Evolutionary conservation across 2,888 invertebrate species (phyloP).

Genomic region (Dasysyrphus albostriatus): DNA sequence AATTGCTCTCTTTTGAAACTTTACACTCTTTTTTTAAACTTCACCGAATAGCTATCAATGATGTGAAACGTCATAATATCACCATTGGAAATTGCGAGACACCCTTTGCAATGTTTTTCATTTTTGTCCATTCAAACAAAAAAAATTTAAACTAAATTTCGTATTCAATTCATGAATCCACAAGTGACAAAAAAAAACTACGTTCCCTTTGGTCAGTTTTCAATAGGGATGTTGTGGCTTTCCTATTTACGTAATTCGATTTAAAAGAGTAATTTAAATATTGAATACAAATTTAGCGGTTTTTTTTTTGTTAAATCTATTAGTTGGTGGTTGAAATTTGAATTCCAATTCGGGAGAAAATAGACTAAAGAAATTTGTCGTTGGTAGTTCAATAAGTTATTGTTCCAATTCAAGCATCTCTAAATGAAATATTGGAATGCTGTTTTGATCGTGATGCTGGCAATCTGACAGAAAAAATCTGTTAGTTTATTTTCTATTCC

Average conservation of each 20-base stretch:
- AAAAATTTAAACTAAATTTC: not conserved
- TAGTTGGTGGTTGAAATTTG: not conserved
- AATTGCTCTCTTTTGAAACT: too few relatives aligned
- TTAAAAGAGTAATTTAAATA: slow-evolving; percentile 17
- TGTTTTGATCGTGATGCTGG: too few relatives aligned
- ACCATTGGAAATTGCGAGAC: not conserved
- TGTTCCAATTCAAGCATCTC: too few relatives aligned
- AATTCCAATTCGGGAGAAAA: not conserved
- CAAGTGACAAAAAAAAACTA: slow-evolving; percentile 3
- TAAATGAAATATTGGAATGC: too few relatives aligned
- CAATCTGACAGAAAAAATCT: too few relatives aligned
- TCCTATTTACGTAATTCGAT: slow-evolving; percentile 27
- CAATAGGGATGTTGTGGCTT: not conserved
- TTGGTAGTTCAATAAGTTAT: too few relatives aligned
- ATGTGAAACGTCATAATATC: too few relatives aligned
- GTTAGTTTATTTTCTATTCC: too few relatives aligned
- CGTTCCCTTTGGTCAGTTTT: not conserved
- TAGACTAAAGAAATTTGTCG: too few relatives aligned
- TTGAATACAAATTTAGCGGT: slow-evolving; percentile 47
- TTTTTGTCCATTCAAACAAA: not conserved
- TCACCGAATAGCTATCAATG: too few relatives aligned
- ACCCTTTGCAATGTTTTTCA: not conserved
- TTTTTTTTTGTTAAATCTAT: slow-evolving; percentile 38
- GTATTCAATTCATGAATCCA: slow-evolving; percentile 14
- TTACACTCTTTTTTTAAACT: too few relatives aligned